Evolutionary conservation across 2,888 invertebrate species (phyloP).

Genomic region (Ormyrus rosae): DNA sequence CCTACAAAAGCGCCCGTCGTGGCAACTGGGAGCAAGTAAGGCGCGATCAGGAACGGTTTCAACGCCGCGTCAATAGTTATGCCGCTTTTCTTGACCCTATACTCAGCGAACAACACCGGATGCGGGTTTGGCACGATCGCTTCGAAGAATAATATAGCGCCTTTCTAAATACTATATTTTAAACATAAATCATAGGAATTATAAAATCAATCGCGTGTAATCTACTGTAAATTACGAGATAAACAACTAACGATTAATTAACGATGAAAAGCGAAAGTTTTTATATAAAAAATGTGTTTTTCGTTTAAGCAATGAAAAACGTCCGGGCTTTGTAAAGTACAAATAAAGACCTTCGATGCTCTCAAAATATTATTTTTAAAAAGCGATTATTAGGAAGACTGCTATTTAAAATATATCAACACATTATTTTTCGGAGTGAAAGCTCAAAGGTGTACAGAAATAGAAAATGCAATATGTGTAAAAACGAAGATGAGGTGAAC

Average conservation of each 20-base stretch:
- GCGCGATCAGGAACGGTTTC: constrained; percentile 78
- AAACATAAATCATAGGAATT: not conserved
- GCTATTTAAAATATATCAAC: not conserved
- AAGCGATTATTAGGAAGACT: constrained; percentile 32
- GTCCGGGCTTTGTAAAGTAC: constrained; percentile 20
- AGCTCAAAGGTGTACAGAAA: constrained; percentile 22
- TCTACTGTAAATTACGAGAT: constrained; percentile 17
- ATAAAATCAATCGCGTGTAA: not conserved
- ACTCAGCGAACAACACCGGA: constrained; percentile 75
- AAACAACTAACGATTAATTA: not conserved
- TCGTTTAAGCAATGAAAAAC: not conserved
- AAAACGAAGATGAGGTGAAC: constrained; percentile 9
- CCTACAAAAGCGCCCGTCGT: constrained; percentile 78
- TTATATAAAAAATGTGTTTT: not conserved
- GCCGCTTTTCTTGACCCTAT: constrained; percentile 74
- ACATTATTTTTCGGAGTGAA: constrained; percentile 3
- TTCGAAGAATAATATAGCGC: constrained; percentile 63
- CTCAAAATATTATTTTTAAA: constrained; percentile 18
- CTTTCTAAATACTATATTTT: not conserved
- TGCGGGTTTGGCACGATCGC: constrained; percentile 74
- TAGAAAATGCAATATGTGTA: constrained; percentile 21
- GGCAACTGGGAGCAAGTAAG: constrained; percentile 79
- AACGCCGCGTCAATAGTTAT: constrained; percentile 72
- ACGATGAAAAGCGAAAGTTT: not conserved
- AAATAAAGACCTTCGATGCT: not conserved